phyloP scores from a whole-genome alignment of 1,140 invertebrate species.

The Potamilus streckersoni region DNA sequence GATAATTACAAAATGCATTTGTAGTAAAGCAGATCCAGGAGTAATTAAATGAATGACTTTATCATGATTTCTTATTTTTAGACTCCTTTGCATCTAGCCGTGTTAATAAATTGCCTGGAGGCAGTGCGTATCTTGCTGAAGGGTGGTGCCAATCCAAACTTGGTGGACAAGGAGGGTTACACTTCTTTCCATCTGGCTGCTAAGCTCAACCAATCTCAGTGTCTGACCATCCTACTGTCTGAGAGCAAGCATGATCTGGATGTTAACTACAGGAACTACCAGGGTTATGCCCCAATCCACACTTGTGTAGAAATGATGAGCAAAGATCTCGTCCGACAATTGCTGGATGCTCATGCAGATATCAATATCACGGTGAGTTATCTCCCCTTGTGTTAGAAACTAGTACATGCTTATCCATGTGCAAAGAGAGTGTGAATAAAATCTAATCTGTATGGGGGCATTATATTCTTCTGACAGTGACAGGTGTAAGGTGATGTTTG shows the following conservation, averaged over 20 bases:
- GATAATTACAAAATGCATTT: too few relatives aligned
- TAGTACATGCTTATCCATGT: not conserved
- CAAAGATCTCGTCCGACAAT: not conserved
- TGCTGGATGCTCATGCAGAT: slow-evolving; percentile 25
- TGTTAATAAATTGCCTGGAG: slow-evolving; percentile 16
- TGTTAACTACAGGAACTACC: slow-evolving; percentile 48
- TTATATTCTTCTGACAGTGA: too few relatives aligned
- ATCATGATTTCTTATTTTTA: slow-evolving; percentile 18
- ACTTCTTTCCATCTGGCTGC: slow-evolving; percentile 35
- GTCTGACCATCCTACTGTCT: slow-evolving; percentile 34
- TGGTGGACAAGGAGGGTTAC: slow-evolving; percentile 20
- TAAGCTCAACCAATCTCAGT: slow-evolving; percentile 24
- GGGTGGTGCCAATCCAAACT: slow-evolving; percentile 26
- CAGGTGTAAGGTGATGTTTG: too few relatives aligned
- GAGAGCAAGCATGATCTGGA: slow-evolving; percentile 14
- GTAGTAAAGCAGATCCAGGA: too few relatives aligned
- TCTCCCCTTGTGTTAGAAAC: not conserved
- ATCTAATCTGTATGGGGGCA: too few relatives aligned
- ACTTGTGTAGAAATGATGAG: slow-evolving; percentile 20
- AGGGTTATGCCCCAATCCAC: slow-evolving; percentile 36
- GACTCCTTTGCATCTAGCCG: slow-evolving; percentile 49
- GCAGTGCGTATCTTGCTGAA: slow-evolving; percentile 10
- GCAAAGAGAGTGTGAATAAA: too few relatives aligned
- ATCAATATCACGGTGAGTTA: slow-evolving; percentile 20
- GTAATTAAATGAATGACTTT: too few relatives aligned